Base-by-base conservation (phyloP, 2,797 vertebrate species). In the Acropternis orthonyx region DNA sequence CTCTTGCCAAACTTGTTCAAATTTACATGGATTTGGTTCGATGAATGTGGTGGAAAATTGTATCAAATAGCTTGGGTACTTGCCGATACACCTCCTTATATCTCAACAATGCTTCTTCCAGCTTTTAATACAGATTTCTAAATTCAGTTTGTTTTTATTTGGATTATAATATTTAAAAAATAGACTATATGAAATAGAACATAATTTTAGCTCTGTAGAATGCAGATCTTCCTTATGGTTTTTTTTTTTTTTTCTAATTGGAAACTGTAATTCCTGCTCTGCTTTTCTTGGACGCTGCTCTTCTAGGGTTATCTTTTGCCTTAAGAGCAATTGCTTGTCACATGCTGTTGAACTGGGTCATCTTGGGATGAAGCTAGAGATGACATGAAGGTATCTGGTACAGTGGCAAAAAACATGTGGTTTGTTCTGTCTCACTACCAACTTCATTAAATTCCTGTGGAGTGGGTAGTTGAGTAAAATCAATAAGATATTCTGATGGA, bases 21-120 rank as follows among this genome's bases (percentile, higher is more conserved):
- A 74, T 84, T 68, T 92, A 37, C 44, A 46, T 46, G 58, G 88
- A 44, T 96, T 92, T 93, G 78, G 58, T 83, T 85, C 3, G 20
- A 91, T 66, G 81, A 80, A 76, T n/a, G 41, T 74, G 46, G 79
- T 86, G 74, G 92, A 96, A 97, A 97, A 94, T 94, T 56, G 81
- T 36, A 88, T 48, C 66, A 46, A 71, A 17, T 78, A 28, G 84
- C 96, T 90, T 89, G 85, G 79, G 78, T 89, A 58, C 62, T 43
- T 32, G 54, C 39, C 52, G 69, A 48, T 65, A 48, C 22, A 44
- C 36, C 32, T 78, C 69, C 51, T 75, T 48, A 56, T 32, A 58
- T 34, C 69, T 62, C 44, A 85, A 59, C 26, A 48, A 61, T n/a
- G 49, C 51, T 93, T 61, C n/a, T 68, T 83, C 52, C 93, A 93